phyloP scores from a whole-genome alignment of 2,797 vertebrate genomes.

The Falco berigora region DNA sequence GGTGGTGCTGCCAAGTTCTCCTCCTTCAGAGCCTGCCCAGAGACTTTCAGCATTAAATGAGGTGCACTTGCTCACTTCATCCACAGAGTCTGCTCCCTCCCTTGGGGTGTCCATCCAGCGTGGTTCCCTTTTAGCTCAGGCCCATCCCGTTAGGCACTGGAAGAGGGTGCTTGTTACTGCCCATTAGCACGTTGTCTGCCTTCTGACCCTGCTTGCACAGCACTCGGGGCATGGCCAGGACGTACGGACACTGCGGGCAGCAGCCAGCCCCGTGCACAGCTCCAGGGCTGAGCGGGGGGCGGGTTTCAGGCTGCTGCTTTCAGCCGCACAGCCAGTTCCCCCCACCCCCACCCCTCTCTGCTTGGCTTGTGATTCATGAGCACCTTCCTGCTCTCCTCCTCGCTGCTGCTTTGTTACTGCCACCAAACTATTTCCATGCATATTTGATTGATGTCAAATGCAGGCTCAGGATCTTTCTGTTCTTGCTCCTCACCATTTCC shows the following conservation, averaged over 20 bases:
- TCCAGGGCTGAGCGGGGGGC: neutral
- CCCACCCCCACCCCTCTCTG: neutral
- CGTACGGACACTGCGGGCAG: neutral
- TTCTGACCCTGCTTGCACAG: neutral
- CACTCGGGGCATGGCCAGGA: neutral
- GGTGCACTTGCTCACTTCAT: neutral
- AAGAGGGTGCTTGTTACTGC: neutral
- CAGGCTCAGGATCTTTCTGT: neutral
- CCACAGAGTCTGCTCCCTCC: neutral
- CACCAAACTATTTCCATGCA: neutral
- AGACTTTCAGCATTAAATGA: neutral
- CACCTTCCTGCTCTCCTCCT: neutral
- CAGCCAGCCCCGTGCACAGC: neutral
- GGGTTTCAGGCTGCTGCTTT: neutral
- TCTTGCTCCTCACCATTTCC: neutral
- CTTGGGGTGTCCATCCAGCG: fast-evolving
- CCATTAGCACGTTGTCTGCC: neutral
- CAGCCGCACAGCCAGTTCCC: neutral
- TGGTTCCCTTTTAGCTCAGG: neutral
- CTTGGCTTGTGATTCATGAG: neutral
- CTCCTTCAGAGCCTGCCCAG: neutral
- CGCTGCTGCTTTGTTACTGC: neutral
- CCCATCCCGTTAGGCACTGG: neutral
- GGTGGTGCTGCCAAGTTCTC: neutral
- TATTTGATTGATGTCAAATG: neutral